A percentile compares a stretch with the other conserved stretches of the same genome.
phyloP scores from a whole-genome alignment of 2,113 vertebrate species.

The Geothlypis trichas region DNA sequence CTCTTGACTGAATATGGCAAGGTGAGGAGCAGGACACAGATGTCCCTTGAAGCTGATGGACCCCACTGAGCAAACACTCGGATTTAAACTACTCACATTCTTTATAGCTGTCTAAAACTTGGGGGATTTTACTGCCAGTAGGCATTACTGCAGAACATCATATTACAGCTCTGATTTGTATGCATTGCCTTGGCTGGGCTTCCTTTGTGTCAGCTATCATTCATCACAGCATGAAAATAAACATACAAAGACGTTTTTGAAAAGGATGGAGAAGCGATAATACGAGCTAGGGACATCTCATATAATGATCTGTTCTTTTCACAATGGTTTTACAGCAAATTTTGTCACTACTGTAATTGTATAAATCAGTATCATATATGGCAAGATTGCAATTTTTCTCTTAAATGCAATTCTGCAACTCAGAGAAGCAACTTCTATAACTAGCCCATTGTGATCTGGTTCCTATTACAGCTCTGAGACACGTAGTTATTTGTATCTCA shows the following conservation, averaged over 20 bases:
- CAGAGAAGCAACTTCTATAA: not conserved
- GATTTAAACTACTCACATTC: not conserved
- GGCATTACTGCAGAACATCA: not conserved
- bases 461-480: not conserved
- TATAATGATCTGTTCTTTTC: not conserved
- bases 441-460: not conserved
- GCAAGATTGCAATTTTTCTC: not conserved
- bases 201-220: slow-evolving; percentile 24
- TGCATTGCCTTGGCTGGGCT: not conserved
- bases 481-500: not conserved
- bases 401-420: not conserved
- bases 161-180: slow-evolving; percentile 1
- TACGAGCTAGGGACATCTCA: not conserved
- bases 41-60: not conserved
- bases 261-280: not conserved
- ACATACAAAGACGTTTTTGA: not conserved
- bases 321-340: not conserved
- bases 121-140: not conserved
- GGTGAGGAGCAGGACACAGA: not conserved
- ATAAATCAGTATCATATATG: not conserved
- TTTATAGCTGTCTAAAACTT: not conserved
- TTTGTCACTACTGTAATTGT: not conserved
- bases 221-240: slow-evolving; percentile 45
- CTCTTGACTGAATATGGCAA: not conserved
- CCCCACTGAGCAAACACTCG: not conserved